These are phyloP conservation scores for Dolichoris vasculosae DNA, from an alignment of 1,140 invertebrate genomes.

Conservation along the genomic window DNA sequence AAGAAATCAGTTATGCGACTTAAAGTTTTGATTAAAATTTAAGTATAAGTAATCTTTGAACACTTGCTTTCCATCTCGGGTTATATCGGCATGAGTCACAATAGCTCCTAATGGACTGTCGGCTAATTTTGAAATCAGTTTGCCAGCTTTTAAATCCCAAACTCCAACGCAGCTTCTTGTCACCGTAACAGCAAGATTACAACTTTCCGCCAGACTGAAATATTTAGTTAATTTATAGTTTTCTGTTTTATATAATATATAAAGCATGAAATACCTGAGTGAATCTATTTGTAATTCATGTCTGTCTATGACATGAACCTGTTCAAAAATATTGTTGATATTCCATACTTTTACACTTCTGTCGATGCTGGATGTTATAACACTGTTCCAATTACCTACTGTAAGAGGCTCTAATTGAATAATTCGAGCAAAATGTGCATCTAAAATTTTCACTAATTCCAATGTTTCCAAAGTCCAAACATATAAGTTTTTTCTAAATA, in stretches of 20 bases:
- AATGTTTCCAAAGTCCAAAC: constrained; percentile 90
- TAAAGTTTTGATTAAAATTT: not conserved
- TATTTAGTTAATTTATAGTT: constrained; percentile 1
- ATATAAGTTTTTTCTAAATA: constrained; percentile 91
- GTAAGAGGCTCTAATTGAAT: constrained; percentile 91
- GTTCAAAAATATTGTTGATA: constrained; percentile 98
- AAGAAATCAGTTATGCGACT: not conserved
- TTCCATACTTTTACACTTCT: constrained; percentile 99
- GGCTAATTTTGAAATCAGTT: constrained; percentile 88
- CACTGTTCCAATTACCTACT: constrained; percentile 93
- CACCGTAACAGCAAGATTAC: constrained; percentile 87
- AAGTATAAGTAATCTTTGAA: constrained; percentile 32
- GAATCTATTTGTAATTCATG: constrained; percentile 97
- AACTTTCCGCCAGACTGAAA: constrained; percentile 82
- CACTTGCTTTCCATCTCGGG: constrained; percentile 84
- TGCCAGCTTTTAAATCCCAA: constrained; percentile 93
- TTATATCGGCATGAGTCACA: constrained; percentile 93
- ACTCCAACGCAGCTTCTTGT: constrained; percentile 95
- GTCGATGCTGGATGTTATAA: constrained; percentile 97
- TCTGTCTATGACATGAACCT: constrained; percentile 96
- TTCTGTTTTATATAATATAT: not conserved
- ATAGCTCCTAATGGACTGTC: constrained; percentile 95
- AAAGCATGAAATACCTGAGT: constrained; percentile 80
- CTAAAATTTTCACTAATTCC: constrained; percentile 91
- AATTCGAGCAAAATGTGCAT: constrained; percentile 97